Evolutionary conservation across 2,113 vertebrate genomes (phyloP).

Genomic region (Hippocampus mohnikei): DNA sequence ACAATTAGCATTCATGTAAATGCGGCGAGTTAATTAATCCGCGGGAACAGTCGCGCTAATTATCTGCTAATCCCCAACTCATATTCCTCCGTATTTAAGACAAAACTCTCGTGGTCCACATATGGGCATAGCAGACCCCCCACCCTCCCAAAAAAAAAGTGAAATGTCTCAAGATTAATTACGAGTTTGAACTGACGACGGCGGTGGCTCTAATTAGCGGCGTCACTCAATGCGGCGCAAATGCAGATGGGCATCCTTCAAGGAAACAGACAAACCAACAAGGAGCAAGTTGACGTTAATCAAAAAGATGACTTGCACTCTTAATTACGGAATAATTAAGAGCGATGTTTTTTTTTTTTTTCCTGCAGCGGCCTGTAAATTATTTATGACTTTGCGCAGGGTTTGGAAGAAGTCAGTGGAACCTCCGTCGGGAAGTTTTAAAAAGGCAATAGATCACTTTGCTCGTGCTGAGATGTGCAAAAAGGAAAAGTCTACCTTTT

Average conservation of each 20-base stretch:
- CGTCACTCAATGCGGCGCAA: constrained; percentile 13
- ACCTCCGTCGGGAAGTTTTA: not conserved
- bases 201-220: constrained; percentile 46
- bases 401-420: constrained; percentile 7
- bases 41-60: constrained; percentile 56
- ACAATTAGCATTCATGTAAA: constrained; percentile 65
- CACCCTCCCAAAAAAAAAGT: constrained; percentile 17
- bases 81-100: constrained; percentile 60
- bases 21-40: constrained; percentile 66
- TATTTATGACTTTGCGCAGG: constrained; percentile 20
- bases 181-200: constrained; percentile 43
- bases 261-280: constrained; percentile 57
- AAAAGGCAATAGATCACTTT: not conserved
- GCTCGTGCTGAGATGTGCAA: not conserved
- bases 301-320: constrained; percentile 45
- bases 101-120: constrained; percentile 54
- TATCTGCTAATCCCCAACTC: constrained; percentile 62
- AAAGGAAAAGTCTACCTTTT: not conserved
- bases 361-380: constrained; percentile 28
- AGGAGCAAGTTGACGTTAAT: constrained; percentile 60
- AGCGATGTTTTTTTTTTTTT: constrained; percentile 16
- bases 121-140: constrained; percentile 40
- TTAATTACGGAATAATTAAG: constrained; percentile 59
- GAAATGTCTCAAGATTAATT: constrained; percentile 55
- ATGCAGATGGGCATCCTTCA: constrained; percentile 41